A percentile compares a stretch with the other conserved stretches of the same genome.
Conservation (phyloP, 1,140 invertebrate species). For the Saccostrea echinata region DNA sequence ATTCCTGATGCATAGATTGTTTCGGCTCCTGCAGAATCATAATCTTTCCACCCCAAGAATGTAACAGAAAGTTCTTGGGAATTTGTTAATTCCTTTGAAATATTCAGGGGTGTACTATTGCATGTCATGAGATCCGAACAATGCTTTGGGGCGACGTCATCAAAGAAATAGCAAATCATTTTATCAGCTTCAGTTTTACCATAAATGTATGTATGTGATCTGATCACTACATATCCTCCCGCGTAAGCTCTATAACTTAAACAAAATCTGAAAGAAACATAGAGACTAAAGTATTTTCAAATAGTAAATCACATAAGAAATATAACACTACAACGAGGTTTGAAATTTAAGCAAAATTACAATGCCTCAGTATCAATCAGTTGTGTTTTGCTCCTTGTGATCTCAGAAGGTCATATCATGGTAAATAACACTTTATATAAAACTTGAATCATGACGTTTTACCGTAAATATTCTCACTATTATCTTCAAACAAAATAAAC, state of each 20-base stretch:
- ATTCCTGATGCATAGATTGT: slow-evolving; percentile 42
- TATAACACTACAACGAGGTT: no score
- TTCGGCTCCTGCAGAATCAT: background rate
- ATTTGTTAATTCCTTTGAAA: slow-evolving; percentile 35
- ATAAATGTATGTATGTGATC: background rate
- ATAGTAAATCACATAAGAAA: no score
- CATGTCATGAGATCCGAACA: slow-evolving; percentile 29
- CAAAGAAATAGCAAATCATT: slow-evolving; percentile 44
- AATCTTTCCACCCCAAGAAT: slow-evolving; percentile 43
- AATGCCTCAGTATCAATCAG: no score
- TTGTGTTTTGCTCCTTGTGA: no score
- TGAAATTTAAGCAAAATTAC: no score
- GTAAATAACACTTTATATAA: no score
- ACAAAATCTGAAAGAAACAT: slow-evolving; percentile 24
- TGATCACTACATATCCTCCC: slow-evolving; percentile 33
- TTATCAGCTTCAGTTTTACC: background rate
- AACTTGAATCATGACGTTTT: no score
- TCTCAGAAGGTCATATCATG: no score
- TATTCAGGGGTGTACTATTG: slow-evolving; percentile 10
- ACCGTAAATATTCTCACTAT: no score
- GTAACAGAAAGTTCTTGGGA: background rate
- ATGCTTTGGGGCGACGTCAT: slow-evolving; percentile 33
- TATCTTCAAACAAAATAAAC: no score
- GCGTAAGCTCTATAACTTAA: slow-evolving; percentile 9
- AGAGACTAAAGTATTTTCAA: no score